Percentiles rank a stretch among this genome's conserved stretches.
These are phyloP conservation scores for Suricata suricatta DNA, from an alignment of 2,113 vertebrate species.

Conservation along the genomic window DNA sequence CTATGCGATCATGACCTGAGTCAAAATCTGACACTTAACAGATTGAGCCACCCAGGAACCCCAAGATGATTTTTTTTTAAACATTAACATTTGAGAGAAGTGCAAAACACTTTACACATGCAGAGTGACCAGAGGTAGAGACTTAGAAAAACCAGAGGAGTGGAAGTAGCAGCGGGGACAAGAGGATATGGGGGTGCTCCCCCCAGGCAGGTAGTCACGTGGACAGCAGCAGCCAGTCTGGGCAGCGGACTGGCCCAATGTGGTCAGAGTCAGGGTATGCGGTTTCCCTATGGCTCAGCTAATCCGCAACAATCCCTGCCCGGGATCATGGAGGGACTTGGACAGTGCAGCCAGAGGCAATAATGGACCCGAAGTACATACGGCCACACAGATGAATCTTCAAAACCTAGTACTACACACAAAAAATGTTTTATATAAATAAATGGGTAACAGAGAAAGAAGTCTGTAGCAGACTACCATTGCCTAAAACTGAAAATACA, in stretches of 20 bases:
- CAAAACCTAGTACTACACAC: neutral
- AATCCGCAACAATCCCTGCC: neutral
- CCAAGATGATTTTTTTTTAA: neutral
- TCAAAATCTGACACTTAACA: too few relatives aligned
- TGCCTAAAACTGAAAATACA: constrained; percentile 7
- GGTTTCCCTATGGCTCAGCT: neutral
- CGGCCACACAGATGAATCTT: neutral
- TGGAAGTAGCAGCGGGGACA: neutral
- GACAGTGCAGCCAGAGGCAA: neutral
- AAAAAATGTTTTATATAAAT: neutral
- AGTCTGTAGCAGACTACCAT: constrained; percentile 1
- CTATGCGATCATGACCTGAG: too few relatives aligned
- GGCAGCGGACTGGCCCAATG: neutral
- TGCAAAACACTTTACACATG: neutral
- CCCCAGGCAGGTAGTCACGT: neutral
- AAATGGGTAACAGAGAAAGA: neutral
- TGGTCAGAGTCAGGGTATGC: neutral
- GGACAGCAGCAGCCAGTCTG: neutral
- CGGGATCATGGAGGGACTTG: neutral
- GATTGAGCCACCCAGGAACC: too few relatives aligned
- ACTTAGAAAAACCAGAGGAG: neutral
- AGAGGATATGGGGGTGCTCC: neutral
- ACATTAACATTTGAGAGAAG: neutral
- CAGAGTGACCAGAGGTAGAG: neutral
- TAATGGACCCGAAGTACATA: neutral